Percentiles rank a stretch among this genome's conserved stretches.
These are phyloP conservation scores for Crocidura indochinensis DNA, from an alignment of 2,797 vertebrate genomes.

Conservation along the genomic window DNA sequence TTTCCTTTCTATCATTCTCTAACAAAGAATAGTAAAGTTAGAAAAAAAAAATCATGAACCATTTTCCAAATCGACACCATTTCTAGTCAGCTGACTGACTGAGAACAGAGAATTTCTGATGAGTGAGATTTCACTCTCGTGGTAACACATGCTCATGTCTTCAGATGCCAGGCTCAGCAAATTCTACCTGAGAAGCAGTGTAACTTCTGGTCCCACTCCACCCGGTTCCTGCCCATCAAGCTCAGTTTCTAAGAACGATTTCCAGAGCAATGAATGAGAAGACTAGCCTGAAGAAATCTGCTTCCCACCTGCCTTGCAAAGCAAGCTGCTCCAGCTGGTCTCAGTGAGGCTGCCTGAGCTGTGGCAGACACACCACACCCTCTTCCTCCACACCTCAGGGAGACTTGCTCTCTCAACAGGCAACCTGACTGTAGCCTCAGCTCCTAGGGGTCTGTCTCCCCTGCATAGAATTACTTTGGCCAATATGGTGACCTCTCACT, in stretches of 20 bases:
- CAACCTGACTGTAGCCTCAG: conserved; percentile 1
- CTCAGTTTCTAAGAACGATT: conserved; percentile 64
- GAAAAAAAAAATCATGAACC: conserved; percentile 66
- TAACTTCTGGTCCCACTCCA: conserved; percentile 34
- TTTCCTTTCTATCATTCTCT: conserved; percentile 72
- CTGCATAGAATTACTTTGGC: conserved; percentile 36
- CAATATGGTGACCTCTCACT: conserved; percentile 33
- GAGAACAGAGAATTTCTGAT: conserved; percentile 77
- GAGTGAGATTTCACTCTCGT: conserved; percentile 61
- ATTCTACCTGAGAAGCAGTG: conserved; percentile 63
- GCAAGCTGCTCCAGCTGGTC: conserved; percentile 43
- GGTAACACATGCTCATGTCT: conserved; percentile 55
- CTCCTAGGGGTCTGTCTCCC: conserved; percentile 27
- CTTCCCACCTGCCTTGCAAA: neutral
- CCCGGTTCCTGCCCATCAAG: conserved; percentile 17
- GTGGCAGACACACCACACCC: neutral
- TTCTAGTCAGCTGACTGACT: conserved; percentile 72
- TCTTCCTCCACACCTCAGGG: neutral
- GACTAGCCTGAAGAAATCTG: conserved; percentile 46
- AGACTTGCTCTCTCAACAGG: conserved; percentile 53
- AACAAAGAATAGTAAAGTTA: conserved; percentile 78
- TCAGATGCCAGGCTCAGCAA: conserved; percentile 67
- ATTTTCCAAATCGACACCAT: conserved; percentile 75
- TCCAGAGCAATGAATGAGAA: conserved; percentile 24
- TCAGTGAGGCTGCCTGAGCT: conserved; percentile 18